A percentile compares a stretch with the other conserved stretches of the same genome.
These are phyloP conservation scores for Leptopilina myrica DNA, from an alignment of 2,888 invertebrate genomes.

Conservation along the genomic window DNA sequence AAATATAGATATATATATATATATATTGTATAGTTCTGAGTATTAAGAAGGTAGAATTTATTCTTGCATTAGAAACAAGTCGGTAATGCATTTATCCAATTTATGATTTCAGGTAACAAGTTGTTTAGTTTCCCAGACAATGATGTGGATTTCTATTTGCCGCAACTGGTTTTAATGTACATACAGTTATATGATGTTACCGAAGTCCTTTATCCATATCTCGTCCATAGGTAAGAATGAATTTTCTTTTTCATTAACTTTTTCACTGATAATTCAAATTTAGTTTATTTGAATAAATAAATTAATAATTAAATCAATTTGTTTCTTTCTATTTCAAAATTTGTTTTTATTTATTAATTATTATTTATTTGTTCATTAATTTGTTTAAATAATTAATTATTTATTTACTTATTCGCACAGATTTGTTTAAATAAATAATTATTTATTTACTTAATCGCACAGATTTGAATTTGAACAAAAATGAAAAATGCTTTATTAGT, in stretches of 20 bases:
- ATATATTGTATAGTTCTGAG: background rate
- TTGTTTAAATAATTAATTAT: too few relatives aligned
- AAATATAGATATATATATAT: background rate
- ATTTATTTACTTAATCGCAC: too few relatives aligned
- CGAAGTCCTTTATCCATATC: conserved; percentile 83
- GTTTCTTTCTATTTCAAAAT: too few relatives aligned
- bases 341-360: too few relatives aligned
- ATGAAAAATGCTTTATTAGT: background rate
- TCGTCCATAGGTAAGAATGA: conserved; percentile 80
- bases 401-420: too few relatives aligned
- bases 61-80: conserved; percentile 34
- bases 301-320: too few relatives aligned
- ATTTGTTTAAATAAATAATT: too few relatives aligned
- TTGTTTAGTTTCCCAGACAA: conserved; percentile 95
- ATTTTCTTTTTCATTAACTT: background rate
- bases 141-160: conserved; percentile 98
- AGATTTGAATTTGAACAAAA: background rate
- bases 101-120: conserved; percentile 85
- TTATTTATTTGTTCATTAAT: too few relatives aligned
- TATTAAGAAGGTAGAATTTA: conserved; percentile 17
- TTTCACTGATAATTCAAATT: background rate
- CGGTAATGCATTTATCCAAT: conserved; percentile 17
- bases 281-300: background rate
- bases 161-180: conserved; percentile 98
- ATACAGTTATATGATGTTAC: conserved; percentile 98